Evolutionary conservation across 2,888 invertebrate genomes (phyloP), one percentile per base, ranked within the genome.

Genomic region (Alsophila aescularia): DNA sequence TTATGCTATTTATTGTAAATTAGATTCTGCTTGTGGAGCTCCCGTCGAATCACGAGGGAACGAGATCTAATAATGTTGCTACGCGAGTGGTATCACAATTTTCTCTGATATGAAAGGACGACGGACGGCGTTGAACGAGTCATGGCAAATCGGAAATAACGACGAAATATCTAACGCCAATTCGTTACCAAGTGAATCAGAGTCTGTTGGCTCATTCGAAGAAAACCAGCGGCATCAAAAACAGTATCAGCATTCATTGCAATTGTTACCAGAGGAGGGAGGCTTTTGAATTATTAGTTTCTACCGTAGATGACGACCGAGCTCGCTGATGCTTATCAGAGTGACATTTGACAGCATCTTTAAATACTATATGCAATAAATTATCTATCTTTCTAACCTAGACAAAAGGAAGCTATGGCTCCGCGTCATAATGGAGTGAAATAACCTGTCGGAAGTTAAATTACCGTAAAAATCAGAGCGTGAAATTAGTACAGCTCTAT

Each of bases 1-100:
- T 55, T 55, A 48, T 44, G 36, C 49, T 48, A 52, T 49, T 52
- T 48, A 52, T 49, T 51, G 49, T 47, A 52, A 55, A 62, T 58
- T 41, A 45, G 41, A 58, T 60, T 49, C 16, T 40, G 24, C 32
- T 53, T 51, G 42, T 39, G 52, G 18, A 41, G 15, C 35, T 48
- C 31, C 16, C 40, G 45, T 35, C 16, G 43, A 56, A 56, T 53
- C 42, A 36, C 53, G 31, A 37, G 44, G 47, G 43, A 34, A 47
- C 18, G 5, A 35, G 39, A 53, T 47, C 21, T 40, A 49, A 50
- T 52, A 44, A 52, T 54, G 47, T 41, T 41, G 29, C 29, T 39
- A 52, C 37, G 37, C 39, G 36, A 32, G n/a, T 40, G 42, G 52
- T 51, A 62, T 60, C 53, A 54, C 47, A 58, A 56, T 39, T 37